These are phyloP conservation scores for Xanthia icteritia DNA, from an alignment of 2,888 invertebrate genomes.

Conservation along the genomic window DNA sequence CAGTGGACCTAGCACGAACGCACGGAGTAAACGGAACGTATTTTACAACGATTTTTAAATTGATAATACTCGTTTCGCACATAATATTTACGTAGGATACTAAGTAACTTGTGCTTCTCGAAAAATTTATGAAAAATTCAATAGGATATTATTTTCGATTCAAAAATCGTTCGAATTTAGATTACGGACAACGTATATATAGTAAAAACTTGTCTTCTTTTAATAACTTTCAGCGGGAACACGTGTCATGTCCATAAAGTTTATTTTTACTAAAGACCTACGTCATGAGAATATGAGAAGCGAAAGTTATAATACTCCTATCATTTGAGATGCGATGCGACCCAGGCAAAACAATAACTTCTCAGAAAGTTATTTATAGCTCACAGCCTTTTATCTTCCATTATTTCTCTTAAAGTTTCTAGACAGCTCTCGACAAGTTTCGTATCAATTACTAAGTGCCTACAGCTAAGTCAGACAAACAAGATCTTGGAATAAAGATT, in stretches of 20 bases:
- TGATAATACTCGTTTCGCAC: no score
- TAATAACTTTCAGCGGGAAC: background rate
- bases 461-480: background rate
- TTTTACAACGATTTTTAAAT: no score
- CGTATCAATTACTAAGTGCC: background rate
- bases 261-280: background rate
- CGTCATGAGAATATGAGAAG: background rate
- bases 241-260: background rate
- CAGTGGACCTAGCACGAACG: no score
- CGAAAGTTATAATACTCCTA: conserved; percentile 1
- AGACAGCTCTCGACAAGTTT: background rate
- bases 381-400: background rate
- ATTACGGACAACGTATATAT: no score
- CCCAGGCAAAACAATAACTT: conserved; percentile 1
- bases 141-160: no score
- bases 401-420: background rate
- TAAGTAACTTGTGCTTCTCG: no score
- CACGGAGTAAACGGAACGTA: no score
- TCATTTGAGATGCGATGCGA: background rate
- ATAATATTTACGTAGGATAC: no score
- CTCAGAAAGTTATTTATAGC: conserved; percentile 10
- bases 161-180: no score
- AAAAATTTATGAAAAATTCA: no score
- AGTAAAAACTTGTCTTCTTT: background rate
- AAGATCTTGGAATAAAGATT: background rate